A percentile compares a stretch with the other conserved stretches of the same genome.
These are phyloP conservation scores for Graphium colonna DNA, from an alignment of 2,888 invertebrate species.

Conservation along the genomic window DNA sequence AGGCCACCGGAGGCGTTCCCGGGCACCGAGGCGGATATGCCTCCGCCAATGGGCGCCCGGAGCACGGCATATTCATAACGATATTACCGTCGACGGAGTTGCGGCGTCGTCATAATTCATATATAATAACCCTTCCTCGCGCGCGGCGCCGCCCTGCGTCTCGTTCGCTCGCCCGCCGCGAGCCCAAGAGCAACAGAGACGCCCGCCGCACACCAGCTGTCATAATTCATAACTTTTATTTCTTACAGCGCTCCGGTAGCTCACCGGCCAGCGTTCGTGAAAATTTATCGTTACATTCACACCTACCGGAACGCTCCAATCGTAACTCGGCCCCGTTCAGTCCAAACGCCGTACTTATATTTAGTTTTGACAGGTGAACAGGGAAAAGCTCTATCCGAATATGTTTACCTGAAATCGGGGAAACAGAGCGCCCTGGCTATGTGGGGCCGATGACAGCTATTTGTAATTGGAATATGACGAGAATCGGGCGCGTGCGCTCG, in stretches of 20 bases:
- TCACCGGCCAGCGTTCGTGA: slow-evolving; percentile 40
- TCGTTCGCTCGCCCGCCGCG: slow-evolving; percentile 62
- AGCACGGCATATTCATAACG: slow-evolving; percentile 79
- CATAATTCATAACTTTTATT: slow-evolving; percentile 78
- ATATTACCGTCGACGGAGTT: slow-evolving; percentile 76
- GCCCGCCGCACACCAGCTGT: slow-evolving; percentile 55
- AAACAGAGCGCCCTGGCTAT: slow-evolving; percentile 54
- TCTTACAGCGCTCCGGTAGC: slow-evolving; percentile 52
- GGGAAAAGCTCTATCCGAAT: slow-evolving; percentile 38
- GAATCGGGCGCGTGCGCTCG: slow-evolving; percentile 74
- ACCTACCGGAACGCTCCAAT: slow-evolving; percentile 20
- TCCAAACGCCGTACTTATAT: neutral
- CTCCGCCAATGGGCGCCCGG: slow-evolving; percentile 74
- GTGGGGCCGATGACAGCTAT: slow-evolving; percentile 74
- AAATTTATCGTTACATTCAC: slow-evolving; percentile 53
- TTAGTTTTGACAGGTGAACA: slow-evolving; percentile 16
- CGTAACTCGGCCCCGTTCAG: neutral
- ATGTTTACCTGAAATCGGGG: slow-evolving; percentile 45
- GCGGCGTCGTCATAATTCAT: slow-evolving; percentile 80
- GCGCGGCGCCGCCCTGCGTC: slow-evolving; percentile 57
- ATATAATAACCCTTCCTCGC: slow-evolving; percentile 79
- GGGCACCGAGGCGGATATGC: slow-evolving; percentile 71
- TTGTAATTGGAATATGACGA: slow-evolving; percentile 79
- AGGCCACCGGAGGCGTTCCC: slow-evolving; percentile 75
- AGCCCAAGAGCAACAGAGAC: slow-evolving; percentile 60